Percentiles rank a stretch among this genome's conserved stretches.
Conservation (phyloP, 2,888 invertebrate genomes). For the Empis livida region DNA sequence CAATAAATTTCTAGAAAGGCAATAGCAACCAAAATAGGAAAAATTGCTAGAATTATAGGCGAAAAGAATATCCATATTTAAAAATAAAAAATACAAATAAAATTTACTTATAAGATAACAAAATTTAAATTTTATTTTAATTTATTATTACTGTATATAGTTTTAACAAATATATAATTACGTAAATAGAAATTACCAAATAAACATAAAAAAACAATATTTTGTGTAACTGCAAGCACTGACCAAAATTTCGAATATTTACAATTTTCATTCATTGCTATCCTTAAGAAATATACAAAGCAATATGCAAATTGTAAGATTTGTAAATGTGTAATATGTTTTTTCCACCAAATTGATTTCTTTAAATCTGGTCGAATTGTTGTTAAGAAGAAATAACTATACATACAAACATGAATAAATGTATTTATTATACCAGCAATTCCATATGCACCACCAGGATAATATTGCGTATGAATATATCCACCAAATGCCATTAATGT, state of each 20-base stretch:
- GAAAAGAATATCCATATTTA: too few relatives aligned
- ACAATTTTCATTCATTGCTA: constrained; percentile 41
- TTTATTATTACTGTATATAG: too few relatives aligned
- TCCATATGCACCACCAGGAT: constrained; percentile 51
- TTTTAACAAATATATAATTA: too few relatives aligned
- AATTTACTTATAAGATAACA: too few relatives aligned
- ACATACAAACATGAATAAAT: constrained; percentile 71
- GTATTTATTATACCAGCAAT: constrained; percentile 54
- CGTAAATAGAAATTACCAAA: constrained; percentile 50
- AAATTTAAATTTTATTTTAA: too few relatives aligned
- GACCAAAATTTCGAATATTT: constrained; percentile 43
- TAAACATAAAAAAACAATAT: constrained; percentile 49
- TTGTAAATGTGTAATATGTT: constrained; percentile 68
- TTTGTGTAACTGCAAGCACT: constrained; percentile 48
- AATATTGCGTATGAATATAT: constrained; percentile 47
- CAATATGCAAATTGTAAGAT: constrained; percentile 52
- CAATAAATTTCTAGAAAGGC: too few relatives aligned
- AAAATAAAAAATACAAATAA: too few relatives aligned
- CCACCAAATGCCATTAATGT: constrained; percentile 47
- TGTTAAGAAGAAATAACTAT: constrained; percentile 63
- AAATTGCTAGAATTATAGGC: too few relatives aligned
- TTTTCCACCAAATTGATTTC: constrained; percentile 67
- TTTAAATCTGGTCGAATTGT: constrained; percentile 56
- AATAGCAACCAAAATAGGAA: too few relatives aligned
- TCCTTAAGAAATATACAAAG: constrained; percentile 39